Base-by-base conservation (phyloP, 2,888 invertebrate genomes). In the Automeris io region DNA sequence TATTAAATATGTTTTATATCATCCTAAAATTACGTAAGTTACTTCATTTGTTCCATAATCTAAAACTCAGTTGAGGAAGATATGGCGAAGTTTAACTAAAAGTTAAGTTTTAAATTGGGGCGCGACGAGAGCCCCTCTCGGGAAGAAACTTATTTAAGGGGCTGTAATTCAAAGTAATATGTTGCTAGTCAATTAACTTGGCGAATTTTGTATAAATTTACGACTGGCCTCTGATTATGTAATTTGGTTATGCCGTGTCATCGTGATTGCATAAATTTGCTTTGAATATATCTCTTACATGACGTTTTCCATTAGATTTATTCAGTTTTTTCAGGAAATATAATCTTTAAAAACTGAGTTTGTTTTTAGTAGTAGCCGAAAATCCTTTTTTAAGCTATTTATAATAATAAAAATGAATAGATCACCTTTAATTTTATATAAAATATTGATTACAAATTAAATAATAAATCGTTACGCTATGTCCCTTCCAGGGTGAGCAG, bases 91-190 rank as follows among this genome's bases (percentile, higher is more conserved):
- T 81, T 76, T 58, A 69, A 71, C 68, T 70, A 58, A 64, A 77
- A 80, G 72, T 78, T 77, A 66, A 68, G 73, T 74, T 70, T 74
- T 72, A 73, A 75, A 78, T 77, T 77, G 66, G 73, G 66, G 63
- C 64, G 64, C 54, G 66, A 68, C 60, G 48, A 46, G 49, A 46
- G 48, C 57, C 61, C 61, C 58, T 58, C 47, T 46, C 53, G 63
- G 69, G 63, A 63, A 42, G 38, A 40, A 71, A 72, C 71, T 74
- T 71, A 64, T 72, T 71, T 67, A 73, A 73, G 70, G 77, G 75
- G 73, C 63, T 71, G 63, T 76, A 78, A 76, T 77, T 80, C 78
- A 74, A 73, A 74, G 68, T 69, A 73, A 75, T 78, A 69, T 69
- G 63, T 66, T 65, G 59, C 54, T 65, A 69, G 70, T 77, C 75